phyloP scores from a whole-genome alignment of 2,797 vertebrate species.

The Ataeniobius toweri region DNA sequence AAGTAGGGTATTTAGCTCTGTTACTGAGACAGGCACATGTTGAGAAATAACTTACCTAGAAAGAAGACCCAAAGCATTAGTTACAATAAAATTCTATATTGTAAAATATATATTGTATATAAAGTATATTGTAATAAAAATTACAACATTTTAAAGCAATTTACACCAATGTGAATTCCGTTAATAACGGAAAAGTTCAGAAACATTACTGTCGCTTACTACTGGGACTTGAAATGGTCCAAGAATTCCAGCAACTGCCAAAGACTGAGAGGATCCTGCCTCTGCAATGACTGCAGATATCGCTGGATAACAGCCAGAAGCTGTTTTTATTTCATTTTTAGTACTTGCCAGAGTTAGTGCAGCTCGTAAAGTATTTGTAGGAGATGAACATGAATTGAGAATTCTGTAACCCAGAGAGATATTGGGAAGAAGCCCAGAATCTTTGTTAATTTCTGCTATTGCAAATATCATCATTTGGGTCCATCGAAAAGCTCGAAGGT shows the following conservation, averaged over 20 bases:
- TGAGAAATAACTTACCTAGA: constrained; percentile 85
- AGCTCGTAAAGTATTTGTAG: constrained; percentile 74
- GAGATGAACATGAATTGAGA: constrained; percentile 80
- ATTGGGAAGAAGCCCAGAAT: constrained; percentile 74
- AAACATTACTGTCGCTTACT: constrained; percentile 61
- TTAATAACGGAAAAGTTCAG: neutral
- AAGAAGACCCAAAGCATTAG: constrained; percentile 6
- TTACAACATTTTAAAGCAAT: neutral
- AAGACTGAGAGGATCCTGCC: constrained; percentile 81
- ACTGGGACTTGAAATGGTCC: constrained; percentile 80
- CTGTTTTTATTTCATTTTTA: constrained; percentile 29
- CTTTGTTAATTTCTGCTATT: constrained; percentile 80
- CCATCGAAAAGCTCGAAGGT: constrained; percentile 80
- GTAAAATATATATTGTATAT: too few species aligned
- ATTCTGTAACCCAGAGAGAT: constrained; percentile 80
- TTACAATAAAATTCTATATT: too few species aligned
- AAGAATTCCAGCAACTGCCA: constrained; percentile 74
- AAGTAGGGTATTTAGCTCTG: constrained; percentile 79
- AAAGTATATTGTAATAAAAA: too few species aligned
- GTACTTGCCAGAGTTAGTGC: constrained; percentile 69
- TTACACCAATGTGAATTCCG: neutral
- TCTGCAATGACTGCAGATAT: constrained; percentile 80
- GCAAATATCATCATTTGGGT: constrained; percentile 81
- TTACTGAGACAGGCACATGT: constrained; percentile 83
- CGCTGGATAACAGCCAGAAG: constrained; percentile 61